Base-by-base conservation (phyloP, 2,888 invertebrate species). In the Chrysodeixis includens region DNA sequence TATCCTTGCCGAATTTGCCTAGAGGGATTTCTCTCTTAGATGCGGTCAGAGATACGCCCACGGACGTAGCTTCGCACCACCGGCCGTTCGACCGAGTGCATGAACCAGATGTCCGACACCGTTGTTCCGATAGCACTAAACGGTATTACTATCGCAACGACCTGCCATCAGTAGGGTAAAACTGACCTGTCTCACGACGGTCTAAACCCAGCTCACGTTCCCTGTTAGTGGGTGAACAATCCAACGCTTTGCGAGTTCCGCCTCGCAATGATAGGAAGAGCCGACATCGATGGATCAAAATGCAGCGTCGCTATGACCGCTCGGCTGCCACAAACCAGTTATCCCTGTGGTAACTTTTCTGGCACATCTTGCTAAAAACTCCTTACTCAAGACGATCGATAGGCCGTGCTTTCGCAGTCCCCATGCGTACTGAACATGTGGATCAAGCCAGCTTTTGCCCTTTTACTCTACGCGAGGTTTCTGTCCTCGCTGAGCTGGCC, bases 181-280 rank as follows among this genome's bases (percentile, higher is more conserved):
- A 95, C 95, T 95, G 95, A 95, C 95, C 95, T 95, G 95, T 95
- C 95, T 95, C 95, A 95, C 95, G 96, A 96, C 95, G 95, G 95
- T 96, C 96, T 96, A 96, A 96, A 95, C 95, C 95, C 95, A 95
- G 95, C 96, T 96, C 96, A 96, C 95, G 95, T 96, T 96, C 95
- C 95, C 96, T 96, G 89, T 96, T 95, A 90, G 95, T 93, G 96
- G 96, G 96, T 96, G 96, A 96, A 96, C 96, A 96, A 96, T 96
- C 96, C 96, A 94, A 96, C 96, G 94, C 96, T 96, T 96, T 94
- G 96, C 92, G 95, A 96, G 95, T 96, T 96, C 95, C 95, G 96
- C 96, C 96, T 96, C 96, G 93, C 96, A 96, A 96, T 96, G 96
- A 96, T 96, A 96, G 96, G 96, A 96, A 96, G 96, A 97, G 96